Evolutionary conservation across 2,113 vertebrate genomes (phyloP).

Genomic region (Vimba vimba): DNA sequence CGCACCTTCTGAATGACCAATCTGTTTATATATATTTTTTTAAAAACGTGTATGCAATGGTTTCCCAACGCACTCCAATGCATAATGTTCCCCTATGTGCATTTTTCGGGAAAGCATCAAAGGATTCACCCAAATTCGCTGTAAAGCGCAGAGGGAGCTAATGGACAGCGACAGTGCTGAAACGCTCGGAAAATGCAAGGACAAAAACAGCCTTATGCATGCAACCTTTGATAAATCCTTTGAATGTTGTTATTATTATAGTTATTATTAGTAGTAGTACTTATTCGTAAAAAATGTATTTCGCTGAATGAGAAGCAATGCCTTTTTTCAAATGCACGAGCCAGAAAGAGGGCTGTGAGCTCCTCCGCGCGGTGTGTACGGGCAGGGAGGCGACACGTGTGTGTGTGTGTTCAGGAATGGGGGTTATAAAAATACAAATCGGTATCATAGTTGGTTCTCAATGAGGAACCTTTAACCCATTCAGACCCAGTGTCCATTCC

Average conservation of each 20-base stretch:
- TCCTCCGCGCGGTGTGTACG: slow-evolving; percentile 77
- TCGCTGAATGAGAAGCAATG: not conserved
- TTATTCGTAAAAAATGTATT: not conserved
- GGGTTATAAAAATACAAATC: slow-evolving; percentile 23
- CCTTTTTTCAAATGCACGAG: slow-evolving; percentile 32
- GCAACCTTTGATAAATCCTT: not conserved
- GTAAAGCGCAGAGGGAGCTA: slow-evolving; percentile 25
- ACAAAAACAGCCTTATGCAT: not conserved
- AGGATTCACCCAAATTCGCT: slow-evolving; percentile 3
- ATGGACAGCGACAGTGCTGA: slow-evolving; percentile 57
- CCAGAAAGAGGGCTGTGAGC: slow-evolving; percentile 71
- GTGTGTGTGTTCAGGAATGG: not conserved
- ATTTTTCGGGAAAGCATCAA: slow-evolving; percentile 6
- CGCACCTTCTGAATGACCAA: slow-evolving; percentile 30
- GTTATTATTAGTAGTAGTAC: not conserved
- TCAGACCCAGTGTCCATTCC: not conserved
- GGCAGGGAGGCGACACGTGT: slow-evolving; percentile 55
- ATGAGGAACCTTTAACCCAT: not conserved
- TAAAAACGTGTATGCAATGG: not conserved
- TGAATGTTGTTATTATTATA: not conserved
- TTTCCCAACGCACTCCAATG: not conserved
- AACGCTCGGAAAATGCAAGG: not conserved
- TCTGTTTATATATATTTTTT: slow-evolving; percentile 22
- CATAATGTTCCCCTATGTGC: not conserved
- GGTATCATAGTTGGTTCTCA: not conserved